These are phyloP conservation scores for Noctua janthina DNA, from an alignment of 2,888 invertebrate species.

Conservation along the genomic window DNA sequence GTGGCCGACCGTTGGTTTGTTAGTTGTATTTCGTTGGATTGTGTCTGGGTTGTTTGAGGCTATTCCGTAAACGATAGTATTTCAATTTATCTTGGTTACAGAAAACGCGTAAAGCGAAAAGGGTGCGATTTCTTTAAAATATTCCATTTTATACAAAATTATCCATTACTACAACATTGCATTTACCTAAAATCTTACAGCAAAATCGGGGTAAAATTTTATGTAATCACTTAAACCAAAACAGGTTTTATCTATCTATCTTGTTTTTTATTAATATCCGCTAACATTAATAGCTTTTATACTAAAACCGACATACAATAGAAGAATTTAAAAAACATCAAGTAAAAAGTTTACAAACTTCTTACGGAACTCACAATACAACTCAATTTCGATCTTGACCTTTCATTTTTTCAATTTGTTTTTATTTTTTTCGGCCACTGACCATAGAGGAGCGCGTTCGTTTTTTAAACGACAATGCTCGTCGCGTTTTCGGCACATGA, in stretches of 20 bases:
- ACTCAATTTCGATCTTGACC: conserved; percentile 49
- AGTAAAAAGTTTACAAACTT: not conserved
- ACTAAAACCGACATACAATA: not conserved
- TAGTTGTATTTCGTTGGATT: conserved; percentile 23
- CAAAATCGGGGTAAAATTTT: no score
- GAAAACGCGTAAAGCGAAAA: not conserved
- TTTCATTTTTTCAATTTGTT: conserved; percentile 69
- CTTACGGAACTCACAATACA: conserved; percentile 53
- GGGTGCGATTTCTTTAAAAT: no score
- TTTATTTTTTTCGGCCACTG: conserved; percentile 71
- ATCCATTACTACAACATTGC: no score
- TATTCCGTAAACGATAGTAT: not conserved
- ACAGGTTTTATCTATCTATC: no score
- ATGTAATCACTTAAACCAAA: no score
- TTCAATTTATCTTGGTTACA: not conserved
- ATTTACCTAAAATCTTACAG: no score
- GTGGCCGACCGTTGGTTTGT: conserved; percentile 21
- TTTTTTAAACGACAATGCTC: conserved; percentile 80
- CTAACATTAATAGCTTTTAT: not conserved
- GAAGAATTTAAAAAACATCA: no score
- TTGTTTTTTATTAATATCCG: not conserved
- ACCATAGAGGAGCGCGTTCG: conserved; percentile 74
- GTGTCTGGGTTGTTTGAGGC: not conserved
- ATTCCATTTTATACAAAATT: no score
- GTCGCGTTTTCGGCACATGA: conserved; percentile 83